Conservation (phyloP, 2,797 vertebrate species). For the Antennarius maculatus region DNA sequence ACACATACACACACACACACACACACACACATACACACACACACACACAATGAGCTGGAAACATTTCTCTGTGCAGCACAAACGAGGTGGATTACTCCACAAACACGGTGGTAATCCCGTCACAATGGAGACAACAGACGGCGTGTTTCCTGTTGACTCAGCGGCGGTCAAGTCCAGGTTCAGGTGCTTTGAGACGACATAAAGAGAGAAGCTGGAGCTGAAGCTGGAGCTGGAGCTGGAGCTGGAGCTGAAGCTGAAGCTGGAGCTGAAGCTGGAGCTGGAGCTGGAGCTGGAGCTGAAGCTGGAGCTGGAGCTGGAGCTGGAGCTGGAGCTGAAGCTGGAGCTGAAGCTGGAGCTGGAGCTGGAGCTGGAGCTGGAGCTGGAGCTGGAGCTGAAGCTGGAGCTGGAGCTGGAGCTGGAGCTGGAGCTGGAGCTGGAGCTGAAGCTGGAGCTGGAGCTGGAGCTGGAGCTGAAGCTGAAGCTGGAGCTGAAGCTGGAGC, state of each 20-base stretch:
- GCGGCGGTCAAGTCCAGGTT: conserved; percentile 64
- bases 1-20: too few species aligned
- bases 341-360: conserved; percentile 48
- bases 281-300: conserved; percentile 54
- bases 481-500: conserved; percentile 51
- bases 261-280: conserved; percentile 51
- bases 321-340: conserved; percentile 54
- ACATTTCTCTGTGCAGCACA: conserved; percentile 18
- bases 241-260: conserved; percentile 54
- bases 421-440: too few species aligned
- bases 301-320: conserved; percentile 55
- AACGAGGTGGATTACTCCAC: conserved; percentile 45
- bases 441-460: conserved; percentile 45
- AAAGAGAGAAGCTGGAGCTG: conserved; percentile 65
- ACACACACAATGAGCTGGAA: conserved; percentile 25
- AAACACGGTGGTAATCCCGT: conserved; percentile 58
- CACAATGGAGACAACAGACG: conserved; percentile 52
- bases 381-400: conserved; percentile 51
- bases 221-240: conserved; percentile 51
- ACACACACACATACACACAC: conserved; percentile 18
- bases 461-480: too few species aligned
- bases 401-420: too few species aligned
- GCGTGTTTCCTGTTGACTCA: conserved; percentile 40
- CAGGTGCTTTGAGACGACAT: conserved; percentile 69
- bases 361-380: too few species aligned